Percentiles rank a stretch among this genome's conserved stretches.
Conservation (phyloP, 2,888 invertebrate genomes). For the Leucania comma region DNA sequence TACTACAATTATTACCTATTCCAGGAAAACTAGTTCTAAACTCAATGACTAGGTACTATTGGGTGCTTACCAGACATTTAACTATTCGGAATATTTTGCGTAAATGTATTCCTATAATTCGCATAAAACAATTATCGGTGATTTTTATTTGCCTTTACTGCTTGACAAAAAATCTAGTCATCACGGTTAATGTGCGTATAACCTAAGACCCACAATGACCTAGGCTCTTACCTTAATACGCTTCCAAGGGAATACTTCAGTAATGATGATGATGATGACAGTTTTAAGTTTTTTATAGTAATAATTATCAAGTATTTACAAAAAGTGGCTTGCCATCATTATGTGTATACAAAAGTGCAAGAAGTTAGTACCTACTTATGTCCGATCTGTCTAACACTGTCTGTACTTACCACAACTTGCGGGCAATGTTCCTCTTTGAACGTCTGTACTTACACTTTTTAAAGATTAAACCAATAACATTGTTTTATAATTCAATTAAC, state of each 20-base stretch:
- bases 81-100: neutral
- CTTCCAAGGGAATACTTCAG: slow-evolving; percentile 19
- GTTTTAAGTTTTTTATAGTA: slow-evolving; percentile 13
- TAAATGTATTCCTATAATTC: neutral
- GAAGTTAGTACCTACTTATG: slow-evolving; percentile 5
- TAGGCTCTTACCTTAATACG: neutral
- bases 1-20: neutral
- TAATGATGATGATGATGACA: slow-evolving; percentile 1
- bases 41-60: no score
- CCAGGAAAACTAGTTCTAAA: neutral
- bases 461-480: neutral
- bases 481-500: neutral
- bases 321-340: slow-evolving; percentile 1
- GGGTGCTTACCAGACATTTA: no score
- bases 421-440: neutral
- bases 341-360: neutral
- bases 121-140: no score
- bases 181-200: neutral
- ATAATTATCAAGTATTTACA: slow-evolving; percentile 4
- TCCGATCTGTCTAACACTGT: neutral
- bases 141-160: neutral
- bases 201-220: neutral
- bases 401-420: neutral
- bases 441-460: neutral
- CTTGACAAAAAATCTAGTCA: neutral